Evolutionary conservation across 2,797 vertebrate species (phyloP).

Genomic region (Neoniphon sammara): DNA sequence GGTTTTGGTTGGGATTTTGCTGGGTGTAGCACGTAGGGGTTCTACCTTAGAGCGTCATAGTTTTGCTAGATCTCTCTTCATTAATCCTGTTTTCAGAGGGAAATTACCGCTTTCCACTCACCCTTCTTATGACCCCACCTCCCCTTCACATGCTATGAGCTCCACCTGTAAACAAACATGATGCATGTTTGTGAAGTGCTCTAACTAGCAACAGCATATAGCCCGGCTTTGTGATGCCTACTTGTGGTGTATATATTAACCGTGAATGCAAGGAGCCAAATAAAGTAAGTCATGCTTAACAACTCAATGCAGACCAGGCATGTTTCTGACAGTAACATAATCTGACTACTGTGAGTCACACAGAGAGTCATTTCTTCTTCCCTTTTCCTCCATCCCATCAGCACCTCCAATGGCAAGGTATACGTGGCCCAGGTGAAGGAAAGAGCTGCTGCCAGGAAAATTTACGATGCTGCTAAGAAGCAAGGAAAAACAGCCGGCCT

Average conservation of each 20-base stretch:
- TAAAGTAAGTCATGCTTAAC: constrained; percentile 26
- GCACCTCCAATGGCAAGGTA: constrained; percentile 83
- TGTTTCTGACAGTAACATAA: constrained; percentile 64
- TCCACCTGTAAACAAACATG: constrained; percentile 42
- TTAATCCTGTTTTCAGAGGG: constrained; percentile 74
- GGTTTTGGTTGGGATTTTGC: constrained; percentile 55
- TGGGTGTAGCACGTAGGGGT: constrained; percentile 16
- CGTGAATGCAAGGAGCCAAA: constrained; percentile 52
- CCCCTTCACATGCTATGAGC: constrained; percentile 31
- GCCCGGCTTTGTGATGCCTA: constrained; percentile 37
- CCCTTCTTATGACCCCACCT: constrained; percentile 43
- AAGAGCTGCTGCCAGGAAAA: constrained; percentile 87
- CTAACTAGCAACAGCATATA: not conserved
- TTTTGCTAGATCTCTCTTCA: constrained; percentile 37
- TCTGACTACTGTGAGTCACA: constrained; percentile 59
- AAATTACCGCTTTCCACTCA: constrained; percentile 68
- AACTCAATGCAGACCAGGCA: constrained; percentile 14
- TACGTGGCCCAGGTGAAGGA: constrained; percentile 88
- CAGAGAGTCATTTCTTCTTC: constrained; percentile 61
- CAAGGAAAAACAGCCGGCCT: constrained; percentile 88
- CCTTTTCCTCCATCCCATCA: constrained; percentile 65
- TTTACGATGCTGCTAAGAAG: constrained; percentile 87
- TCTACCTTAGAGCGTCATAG: constrained; percentile 11
- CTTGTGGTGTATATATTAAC: not conserved
- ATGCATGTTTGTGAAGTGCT: constrained; percentile 55